Conservation (phyloP, 2,113 vertebrate species). For the Centropristis striata region DNA sequence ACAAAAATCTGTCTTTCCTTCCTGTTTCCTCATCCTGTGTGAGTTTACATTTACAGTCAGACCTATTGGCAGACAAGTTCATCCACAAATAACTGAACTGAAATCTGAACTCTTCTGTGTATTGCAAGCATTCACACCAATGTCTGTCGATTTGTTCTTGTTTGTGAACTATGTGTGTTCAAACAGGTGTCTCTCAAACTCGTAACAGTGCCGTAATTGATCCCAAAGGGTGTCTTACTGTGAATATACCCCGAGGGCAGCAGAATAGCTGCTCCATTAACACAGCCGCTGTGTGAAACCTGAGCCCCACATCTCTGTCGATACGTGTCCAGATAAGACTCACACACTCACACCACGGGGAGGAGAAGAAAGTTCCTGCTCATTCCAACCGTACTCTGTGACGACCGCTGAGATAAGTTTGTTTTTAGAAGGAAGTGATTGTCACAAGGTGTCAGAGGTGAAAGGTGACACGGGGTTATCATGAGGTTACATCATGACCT, state of each 20-base stretch:
- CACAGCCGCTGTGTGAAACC: slow-evolving; percentile 55
- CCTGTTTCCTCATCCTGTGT: not conserved
- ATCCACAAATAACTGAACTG: slow-evolving; percentile 20
- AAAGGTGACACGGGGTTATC: slow-evolving; percentile 75
- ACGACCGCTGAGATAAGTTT: slow-evolving; percentile 48
- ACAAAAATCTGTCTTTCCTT: not conserved
- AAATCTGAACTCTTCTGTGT: not conserved
- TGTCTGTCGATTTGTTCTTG: slow-evolving; percentile 1
- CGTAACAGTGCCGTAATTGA: slow-evolving; percentile 33
- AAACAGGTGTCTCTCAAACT: slow-evolving; percentile 63
- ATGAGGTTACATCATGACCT: slow-evolving; percentile 56
- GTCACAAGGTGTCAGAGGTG: slow-evolving; percentile 68
- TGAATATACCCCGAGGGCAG: slow-evolving; percentile 52
- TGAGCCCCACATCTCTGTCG: slow-evolving; percentile 44
- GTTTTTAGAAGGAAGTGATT: slow-evolving; percentile 68
- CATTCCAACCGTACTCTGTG: slow-evolving; percentile 38
- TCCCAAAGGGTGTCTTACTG: slow-evolving; percentile 48
- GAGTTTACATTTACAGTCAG: slow-evolving; percentile 10
- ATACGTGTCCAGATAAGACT: slow-evolving; percentile 67
- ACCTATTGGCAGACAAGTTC: slow-evolving; percentile 19
- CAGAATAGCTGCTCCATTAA: slow-evolving; percentile 60
- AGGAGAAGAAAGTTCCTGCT: slow-evolving; percentile 46
- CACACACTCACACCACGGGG: not conserved
- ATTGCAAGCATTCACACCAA: not conserved
- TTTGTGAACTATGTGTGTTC: slow-evolving; percentile 12